Base-by-base conservation (phyloP, 2,888 invertebrate species). In the Priocnemis perturbator region DNA sequence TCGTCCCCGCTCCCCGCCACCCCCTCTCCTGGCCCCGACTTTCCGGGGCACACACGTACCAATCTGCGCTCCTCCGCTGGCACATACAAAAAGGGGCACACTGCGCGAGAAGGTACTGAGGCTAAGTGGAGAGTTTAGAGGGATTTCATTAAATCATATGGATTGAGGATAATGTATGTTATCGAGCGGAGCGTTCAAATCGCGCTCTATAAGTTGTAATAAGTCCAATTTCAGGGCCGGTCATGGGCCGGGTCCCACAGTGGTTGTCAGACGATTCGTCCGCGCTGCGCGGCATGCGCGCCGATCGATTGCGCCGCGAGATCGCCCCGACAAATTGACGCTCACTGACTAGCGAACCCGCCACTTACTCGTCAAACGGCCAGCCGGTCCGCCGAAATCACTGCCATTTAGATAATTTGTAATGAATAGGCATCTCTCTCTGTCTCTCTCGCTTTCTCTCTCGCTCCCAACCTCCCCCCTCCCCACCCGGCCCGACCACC, bases 391-490 rank as follows among this genome's bases (percentile, higher is more conserved):
- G 82, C 86, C 89, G 85, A 90, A 91, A 91, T 91, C 90, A 91
- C 90, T 90, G 91, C 91, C 90, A 91, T 91, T 90, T 90, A 87
- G 90, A 90, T 91, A 91, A 91, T 91, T 91, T 90, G 90, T 91
- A 91, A 91, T 91, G 91, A 91, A 91, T 91, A 91, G 91, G 89
- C 90, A 88, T 84, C 77, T 83, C 84, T 83, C 78, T 78, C 79
- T 78, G 74, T 78, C 79, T 77, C 71, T 75, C 75, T 75, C 73
- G 53, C 61, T 23, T 57, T 55, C 45, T 37, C 63, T 62, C 60
- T 63, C 62, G 57, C 50, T 63, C 60, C 50, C 47, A 26, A 50
- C 60, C n/a, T n/a, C n/a, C n/a, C n/a, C 48, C 15, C 20, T 17
- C 68, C 26, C 48, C 47, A 9, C 14, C 37, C 1, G 37, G 14